Base-by-base conservation (phyloP, 2,888 invertebrate species). In the Campoplex nolae region DNA sequence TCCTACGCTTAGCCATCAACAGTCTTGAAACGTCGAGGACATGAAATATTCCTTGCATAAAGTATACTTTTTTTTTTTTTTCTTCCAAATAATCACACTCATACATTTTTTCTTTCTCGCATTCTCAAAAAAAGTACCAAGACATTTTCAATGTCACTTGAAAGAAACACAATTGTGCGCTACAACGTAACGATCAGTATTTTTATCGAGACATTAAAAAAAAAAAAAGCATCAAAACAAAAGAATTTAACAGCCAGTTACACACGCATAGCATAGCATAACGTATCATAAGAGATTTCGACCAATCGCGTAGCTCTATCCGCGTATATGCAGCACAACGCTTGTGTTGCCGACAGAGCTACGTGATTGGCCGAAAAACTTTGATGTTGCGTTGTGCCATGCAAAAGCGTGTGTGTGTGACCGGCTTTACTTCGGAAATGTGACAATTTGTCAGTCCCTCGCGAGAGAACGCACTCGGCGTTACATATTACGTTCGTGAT, bases 381-480 rank as follows among this genome's bases (percentile, higher is more conserved):
- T 7, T 2, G 11, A 45, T 7, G 11, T 2, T 11, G 9, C 67
- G 7, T n/a, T 6, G 38, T 6, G 0, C 38, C 38, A 6, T 38
- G 38, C 38, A 6, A 6, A 38, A 38, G 38, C 38, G 38, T 38
- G 38, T 23, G 23, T 23, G 23, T 38, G 38, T 38, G 6, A 38
- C 38, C 38, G 35, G 11, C 42, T 42, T 42, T 38, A 42, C 42
- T 38, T 70, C 51, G 48, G 67, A 77, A 86, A 81, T 67, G 32
- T 86, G 56, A 42, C 80, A 86, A 83, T 23, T 62, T 71, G n/a
- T 65, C 9, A 42, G 23, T 16, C 38, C 88, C 83, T 85, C 79
- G 86, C 88, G 76, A 88, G 56, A 87, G 75, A 83, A 90, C 76
- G n/a, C 88, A 89, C 88, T 89, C 83, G 88, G 82, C 62, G 73